Conservation (phyloP, 2,888 invertebrate genomes). For the Homarus gammarus region DNA sequence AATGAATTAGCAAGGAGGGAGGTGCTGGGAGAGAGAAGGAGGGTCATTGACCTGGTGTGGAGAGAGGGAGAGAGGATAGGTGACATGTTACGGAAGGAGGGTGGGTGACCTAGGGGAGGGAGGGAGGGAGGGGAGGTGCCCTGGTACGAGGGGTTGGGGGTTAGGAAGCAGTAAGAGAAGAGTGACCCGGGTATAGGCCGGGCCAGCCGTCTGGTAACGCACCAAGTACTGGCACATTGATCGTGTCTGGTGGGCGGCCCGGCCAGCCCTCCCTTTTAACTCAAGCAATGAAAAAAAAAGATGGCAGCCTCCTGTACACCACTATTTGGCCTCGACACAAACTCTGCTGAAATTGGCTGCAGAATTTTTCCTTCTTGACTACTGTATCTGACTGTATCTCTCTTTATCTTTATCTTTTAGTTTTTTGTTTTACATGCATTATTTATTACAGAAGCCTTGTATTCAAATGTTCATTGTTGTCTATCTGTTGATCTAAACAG, state of each 20-base stretch:
- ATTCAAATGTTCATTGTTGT: neutral
- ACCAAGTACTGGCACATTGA: conserved; percentile 38
- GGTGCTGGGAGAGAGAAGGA: neutral
- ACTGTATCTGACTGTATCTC: too few species aligned
- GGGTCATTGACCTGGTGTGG: neutral
- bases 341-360: too few species aligned
- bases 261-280: neutral
- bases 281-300: neutral
- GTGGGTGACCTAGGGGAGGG: too few species aligned
- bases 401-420: too few species aligned
- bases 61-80: neutral
- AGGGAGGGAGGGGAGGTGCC: neutral
- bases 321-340: neutral
- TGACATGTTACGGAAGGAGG: neutral
- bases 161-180: neutral
- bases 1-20: neutral
- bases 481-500: too few species aligned
- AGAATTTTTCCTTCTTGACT: too few species aligned
- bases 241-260: conserved; percentile 15
- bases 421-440: neutral
- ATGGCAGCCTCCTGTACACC: neutral
- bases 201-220: too few species aligned
- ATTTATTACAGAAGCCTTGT: too few species aligned
- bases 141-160: neutral
- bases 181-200: too few species aligned